Evolutionary conservation across 2,113 vertebrate genomes (phyloP).

Genomic region (Pluvialis apricaria): DNA sequence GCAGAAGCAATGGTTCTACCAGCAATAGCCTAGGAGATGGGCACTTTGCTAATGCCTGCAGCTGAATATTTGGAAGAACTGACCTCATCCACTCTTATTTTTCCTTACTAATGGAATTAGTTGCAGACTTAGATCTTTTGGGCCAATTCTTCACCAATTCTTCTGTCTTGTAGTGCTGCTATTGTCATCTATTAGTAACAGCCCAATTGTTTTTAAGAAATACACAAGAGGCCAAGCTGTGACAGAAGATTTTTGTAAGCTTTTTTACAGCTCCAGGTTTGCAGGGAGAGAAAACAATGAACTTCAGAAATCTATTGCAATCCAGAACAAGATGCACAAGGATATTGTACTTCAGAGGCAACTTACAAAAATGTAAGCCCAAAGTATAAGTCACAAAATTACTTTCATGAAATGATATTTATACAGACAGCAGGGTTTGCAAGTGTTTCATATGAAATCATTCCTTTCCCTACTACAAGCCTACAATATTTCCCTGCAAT

Average conservation of each 20-base stretch:
- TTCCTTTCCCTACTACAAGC: neutral
- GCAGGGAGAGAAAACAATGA: neutral
- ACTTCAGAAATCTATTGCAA: neutral
- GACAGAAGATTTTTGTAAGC: neutral
- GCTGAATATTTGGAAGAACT: neutral
- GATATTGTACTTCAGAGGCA: neutral
- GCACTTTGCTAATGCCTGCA: neutral
- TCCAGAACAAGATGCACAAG: neutral
- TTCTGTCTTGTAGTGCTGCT: neutral
- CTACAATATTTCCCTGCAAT: no score
- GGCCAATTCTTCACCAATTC: neutral
- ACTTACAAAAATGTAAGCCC: neutral
- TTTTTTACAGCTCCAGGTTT: neutral
- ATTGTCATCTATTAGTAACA: neutral
- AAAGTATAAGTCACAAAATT: neutral
- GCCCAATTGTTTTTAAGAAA: neutral
- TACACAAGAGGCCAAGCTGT: neutral
- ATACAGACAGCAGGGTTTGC: neutral
- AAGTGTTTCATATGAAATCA: neutral
- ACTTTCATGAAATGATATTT: neutral
- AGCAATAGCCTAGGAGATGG: neutral
- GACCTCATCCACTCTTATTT: neutral
- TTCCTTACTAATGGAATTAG: neutral
- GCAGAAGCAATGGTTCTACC: neutral
- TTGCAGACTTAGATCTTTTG: neutral